phyloP scores from a whole-genome alignment of 1,140 invertebrate species.

The Bombus vancouverensis region DNA sequence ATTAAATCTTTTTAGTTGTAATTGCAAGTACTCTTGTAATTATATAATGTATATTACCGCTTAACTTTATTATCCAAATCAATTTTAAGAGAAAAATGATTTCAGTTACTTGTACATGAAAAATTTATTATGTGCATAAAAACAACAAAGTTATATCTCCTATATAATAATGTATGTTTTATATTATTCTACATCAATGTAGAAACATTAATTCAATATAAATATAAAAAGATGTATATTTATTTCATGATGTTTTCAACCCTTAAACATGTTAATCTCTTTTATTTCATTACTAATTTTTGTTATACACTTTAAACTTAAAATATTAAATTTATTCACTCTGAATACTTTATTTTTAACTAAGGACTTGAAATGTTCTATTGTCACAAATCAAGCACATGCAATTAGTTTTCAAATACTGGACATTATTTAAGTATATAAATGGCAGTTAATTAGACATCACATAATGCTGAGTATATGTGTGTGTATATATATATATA shows the following conservation, averaged over 20 bases:
- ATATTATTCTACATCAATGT: not conserved
- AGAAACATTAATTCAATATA: slow-evolving; percentile 2
- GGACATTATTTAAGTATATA: slow-evolving; percentile 35
- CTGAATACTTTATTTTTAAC: slow-evolving; percentile 24
- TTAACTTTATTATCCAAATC: not conserved
- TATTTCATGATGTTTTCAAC: not conserved
- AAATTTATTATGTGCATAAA: not conserved
- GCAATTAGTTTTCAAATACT: slow-evolving; percentile 25
- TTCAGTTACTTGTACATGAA: not conserved
- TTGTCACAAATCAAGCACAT: slow-evolving; percentile 34
- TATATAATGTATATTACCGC: not conserved
- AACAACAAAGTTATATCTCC: not conserved
- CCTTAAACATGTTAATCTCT: too few species aligned
- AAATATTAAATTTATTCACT: slow-evolving; percentile 12
- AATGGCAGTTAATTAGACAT: slow-evolving; percentile 65
- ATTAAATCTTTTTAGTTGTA: not conserved
- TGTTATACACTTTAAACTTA: not conserved
- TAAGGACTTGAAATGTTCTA: not conserved
- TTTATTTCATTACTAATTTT: too few species aligned
- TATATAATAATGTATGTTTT: not conserved
- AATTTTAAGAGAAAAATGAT: not conserved
- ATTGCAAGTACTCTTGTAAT: not conserved
- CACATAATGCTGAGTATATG: slow-evolving; percentile 16
- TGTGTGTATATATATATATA: not conserved
- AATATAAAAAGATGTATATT: slow-evolving; percentile 6